These are phyloP conservation scores for Trichomycterus rosablanca DNA, from an alignment of 2,113 vertebrate genomes.

Conservation along the genomic window DNA sequence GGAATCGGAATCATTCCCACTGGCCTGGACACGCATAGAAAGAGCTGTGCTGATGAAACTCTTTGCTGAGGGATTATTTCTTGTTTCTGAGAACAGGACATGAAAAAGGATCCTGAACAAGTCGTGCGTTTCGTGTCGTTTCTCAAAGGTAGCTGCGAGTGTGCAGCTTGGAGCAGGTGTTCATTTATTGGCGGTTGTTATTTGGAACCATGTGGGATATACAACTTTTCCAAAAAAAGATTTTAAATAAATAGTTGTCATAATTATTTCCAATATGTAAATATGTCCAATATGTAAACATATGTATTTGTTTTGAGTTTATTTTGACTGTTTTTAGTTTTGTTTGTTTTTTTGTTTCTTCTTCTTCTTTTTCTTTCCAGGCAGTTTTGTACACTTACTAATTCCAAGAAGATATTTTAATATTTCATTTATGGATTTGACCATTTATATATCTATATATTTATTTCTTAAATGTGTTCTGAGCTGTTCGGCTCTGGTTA, in stretches of 20 bases:
- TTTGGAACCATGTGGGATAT: slow-evolving; percentile 45
- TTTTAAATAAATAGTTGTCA: slow-evolving; percentile 76
- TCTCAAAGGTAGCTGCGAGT: slow-evolving; percentile 53
- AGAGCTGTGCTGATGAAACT: slow-evolving; percentile 47
- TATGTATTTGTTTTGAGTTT: slow-evolving; percentile 76
- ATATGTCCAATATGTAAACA: slow-evolving; percentile 94
- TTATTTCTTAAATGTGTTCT: slow-evolving; percentile 91
- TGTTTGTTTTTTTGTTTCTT: slow-evolving; percentile 41
- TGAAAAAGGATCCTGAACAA: slow-evolving; percentile 54
- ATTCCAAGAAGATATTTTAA: slow-evolving; percentile 92
- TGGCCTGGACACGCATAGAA: slow-evolving; percentile 31
- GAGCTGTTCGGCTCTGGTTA: slow-evolving; percentile 78
- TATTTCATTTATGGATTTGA: slow-evolving; percentile 89
- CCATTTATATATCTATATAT: slow-evolving; percentile 86
- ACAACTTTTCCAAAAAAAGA: slow-evolving; percentile 57
- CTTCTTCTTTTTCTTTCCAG: slow-evolving; percentile 72
- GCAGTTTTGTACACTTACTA: slow-evolving; percentile 90
- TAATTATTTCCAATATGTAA: slow-evolving; percentile 82
- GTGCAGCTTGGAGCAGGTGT: slow-evolving; percentile 56
- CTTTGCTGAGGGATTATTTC: slow-evolving; percentile 56
- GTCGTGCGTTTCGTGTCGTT: slow-evolving; percentile 61
- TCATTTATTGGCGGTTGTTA: slow-evolving; percentile 44
- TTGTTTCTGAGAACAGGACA: slow-evolving; percentile 55
- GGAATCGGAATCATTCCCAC: slow-evolving; percentile 10
- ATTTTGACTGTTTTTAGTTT: slow-evolving; percentile 19